Percentiles rank a stretch among this genome's conserved stretches.
These are phyloP conservation scores for Spermophilus dauricus DNA, from an alignment of 2,113 vertebrate genomes.

Conservation along the genomic window DNA sequence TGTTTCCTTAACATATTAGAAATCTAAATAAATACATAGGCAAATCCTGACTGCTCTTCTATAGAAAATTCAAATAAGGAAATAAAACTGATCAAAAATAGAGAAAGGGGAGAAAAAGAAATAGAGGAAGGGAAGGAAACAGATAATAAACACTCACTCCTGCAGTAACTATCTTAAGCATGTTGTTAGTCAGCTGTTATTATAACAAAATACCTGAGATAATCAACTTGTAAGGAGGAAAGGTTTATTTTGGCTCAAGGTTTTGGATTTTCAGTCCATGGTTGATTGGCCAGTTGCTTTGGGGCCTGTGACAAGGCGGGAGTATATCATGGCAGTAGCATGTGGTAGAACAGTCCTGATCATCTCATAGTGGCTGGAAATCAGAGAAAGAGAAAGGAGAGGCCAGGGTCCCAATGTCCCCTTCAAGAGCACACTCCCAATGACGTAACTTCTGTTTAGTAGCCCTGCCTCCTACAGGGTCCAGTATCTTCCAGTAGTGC, in stretches of 20 bases:
- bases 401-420: background rate
- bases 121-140: background rate
- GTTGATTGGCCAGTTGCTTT: background rate
- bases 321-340: too few relatives aligned
- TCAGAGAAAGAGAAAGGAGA: background rate
- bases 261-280: background rate
- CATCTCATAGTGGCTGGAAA: background rate
- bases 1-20: background rate
- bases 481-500: background rate
- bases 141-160: background rate
- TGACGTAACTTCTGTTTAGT: background rate
- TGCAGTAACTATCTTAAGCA: slow-evolving; percentile 5
- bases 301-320: background rate
- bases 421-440: background rate
- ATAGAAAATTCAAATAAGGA: background rate
- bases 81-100: slow-evolving; percentile 7
- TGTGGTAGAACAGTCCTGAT: background rate
- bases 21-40: background rate
- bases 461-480: background rate
- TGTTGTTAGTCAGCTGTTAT: background rate
- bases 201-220: background rate
- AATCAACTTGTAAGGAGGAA: background rate
- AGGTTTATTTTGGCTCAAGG: background rate
- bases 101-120: background rate
- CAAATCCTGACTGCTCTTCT: background rate